Conservation (phyloP, 2,797 vertebrate species). For the Eospalax fontanierii region DNA sequence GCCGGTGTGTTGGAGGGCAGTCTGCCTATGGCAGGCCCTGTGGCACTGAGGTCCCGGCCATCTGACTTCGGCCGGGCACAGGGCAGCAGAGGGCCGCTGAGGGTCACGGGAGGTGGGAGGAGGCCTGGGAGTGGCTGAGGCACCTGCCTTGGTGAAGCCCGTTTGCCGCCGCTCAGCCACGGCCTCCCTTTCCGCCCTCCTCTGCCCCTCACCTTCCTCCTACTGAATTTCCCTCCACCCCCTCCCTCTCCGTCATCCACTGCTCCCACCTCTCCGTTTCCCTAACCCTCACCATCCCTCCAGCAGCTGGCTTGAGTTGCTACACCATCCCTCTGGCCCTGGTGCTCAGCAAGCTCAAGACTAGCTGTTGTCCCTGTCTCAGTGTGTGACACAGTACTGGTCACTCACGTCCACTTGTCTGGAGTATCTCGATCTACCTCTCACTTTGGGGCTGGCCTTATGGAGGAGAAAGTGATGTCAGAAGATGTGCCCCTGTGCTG, state of each 20-base stretch:
- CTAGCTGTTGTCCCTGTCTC: not conserved
- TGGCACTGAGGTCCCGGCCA: not conserved
- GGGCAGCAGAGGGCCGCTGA: not conserved
- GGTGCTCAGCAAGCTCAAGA: not conserved
- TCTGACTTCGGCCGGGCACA: not conserved
- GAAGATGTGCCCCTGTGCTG: not conserved
- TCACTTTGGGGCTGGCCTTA: accelerated
- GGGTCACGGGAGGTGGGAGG: not conserved
- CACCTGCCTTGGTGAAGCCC: not conserved
- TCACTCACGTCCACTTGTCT: accelerated
- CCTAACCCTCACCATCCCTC: not conserved
- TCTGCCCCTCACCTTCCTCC: too few species aligned
- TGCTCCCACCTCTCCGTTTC: not conserved
- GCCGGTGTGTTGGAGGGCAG: not conserved
- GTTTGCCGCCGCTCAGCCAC: not conserved
- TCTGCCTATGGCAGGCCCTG: not conserved
- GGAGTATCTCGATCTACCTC: not conserved
- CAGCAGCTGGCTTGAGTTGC: not conserved
- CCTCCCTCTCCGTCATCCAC: not conserved
- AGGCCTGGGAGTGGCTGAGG: not conserved
- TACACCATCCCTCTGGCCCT: not conserved
- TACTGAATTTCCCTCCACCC: too few species aligned
- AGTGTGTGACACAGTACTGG: not conserved
- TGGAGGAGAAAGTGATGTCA: accelerated
- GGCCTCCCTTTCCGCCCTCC: too few species aligned